Conservation (phyloP, 2,113 vertebrate genomes). For the Butorides virescens region DNA sequence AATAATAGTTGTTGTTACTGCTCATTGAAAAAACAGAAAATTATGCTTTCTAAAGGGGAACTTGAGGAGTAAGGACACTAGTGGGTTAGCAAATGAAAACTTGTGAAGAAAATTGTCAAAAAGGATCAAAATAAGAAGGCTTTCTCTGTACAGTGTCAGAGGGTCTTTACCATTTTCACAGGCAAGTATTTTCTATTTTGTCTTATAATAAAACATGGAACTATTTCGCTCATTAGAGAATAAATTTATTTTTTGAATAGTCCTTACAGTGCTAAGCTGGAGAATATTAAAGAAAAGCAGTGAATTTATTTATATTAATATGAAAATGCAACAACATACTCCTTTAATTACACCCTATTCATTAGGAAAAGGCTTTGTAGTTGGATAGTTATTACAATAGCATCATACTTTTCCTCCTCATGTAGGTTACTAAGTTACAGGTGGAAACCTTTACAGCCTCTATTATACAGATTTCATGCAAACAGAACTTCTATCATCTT, state of each 20-base stretch:
- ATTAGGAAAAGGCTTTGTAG: background rate
- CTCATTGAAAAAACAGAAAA: background rate
- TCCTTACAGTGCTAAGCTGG: background rate
- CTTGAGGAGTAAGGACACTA: background rate
- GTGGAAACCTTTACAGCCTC: background rate
- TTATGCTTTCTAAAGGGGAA: background rate
- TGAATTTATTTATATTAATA: background rate
- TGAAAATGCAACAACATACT: background rate
- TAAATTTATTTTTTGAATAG: background rate
- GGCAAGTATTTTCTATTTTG: background rate
- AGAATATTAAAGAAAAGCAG: conserved; percentile 4
- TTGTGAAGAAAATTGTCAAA: background rate
- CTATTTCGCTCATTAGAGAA: background rate
- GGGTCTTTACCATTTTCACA: background rate
- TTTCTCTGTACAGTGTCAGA: background rate
- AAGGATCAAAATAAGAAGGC: background rate
- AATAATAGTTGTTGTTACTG: background rate
- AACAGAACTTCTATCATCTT: background rate
- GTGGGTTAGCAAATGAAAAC: background rate
- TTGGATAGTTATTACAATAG: background rate
- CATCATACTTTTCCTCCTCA: background rate
- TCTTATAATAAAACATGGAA: background rate
- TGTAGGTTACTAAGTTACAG: background rate
- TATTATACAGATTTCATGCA: background rate
- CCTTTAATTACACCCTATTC: background rate